A percentile compares a stretch with the other conserved stretches of the same genome.
phyloP scores from a whole-genome alignment of 2,888 invertebrate genomes.

The Rhingia rostrata region DNA sequence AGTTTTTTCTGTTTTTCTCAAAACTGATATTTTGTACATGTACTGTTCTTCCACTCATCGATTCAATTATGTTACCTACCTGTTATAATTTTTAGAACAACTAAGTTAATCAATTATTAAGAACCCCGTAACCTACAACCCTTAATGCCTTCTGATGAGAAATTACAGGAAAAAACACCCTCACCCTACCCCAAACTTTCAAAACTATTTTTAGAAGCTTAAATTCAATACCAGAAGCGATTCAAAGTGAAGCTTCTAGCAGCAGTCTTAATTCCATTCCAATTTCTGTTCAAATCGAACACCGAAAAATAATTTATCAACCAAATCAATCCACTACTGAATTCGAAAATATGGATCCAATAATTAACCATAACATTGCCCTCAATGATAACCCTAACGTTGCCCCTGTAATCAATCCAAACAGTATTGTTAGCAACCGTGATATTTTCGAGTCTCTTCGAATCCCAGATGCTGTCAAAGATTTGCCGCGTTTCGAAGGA shows the following conservation, averaged over 20 bases:
- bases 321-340: too few species aligned
- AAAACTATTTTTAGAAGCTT: slow-evolving; percentile 20
- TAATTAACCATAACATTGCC: not conserved
- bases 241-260: too few species aligned
- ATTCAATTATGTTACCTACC: too few species aligned
- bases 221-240: slow-evolving; percentile 10
- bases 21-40: too few species aligned
- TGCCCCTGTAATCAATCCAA: not conserved
- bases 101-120: too few species aligned
- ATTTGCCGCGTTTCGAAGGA: slow-evolving; percentile 35
- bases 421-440: not conserved
- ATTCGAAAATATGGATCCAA: not conserved
- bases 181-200: slow-evolving; percentile 12
- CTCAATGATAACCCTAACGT: not conserved
- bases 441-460: slow-evolving; percentile 20
- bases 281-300: slow-evolving; percentile 4
- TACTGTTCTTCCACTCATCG: too few species aligned
- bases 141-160: not conserved
- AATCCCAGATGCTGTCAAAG: slow-evolving; percentile 25
- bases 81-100: too few species aligned
- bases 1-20: too few species aligned
- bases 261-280: not conserved
- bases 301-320: not conserved
- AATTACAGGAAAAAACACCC: not conserved
- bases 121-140: too few species aligned